phyloP scores from a whole-genome alignment of 2,888 invertebrate genomes.

The Mimumesa dahlbomi region DNA sequence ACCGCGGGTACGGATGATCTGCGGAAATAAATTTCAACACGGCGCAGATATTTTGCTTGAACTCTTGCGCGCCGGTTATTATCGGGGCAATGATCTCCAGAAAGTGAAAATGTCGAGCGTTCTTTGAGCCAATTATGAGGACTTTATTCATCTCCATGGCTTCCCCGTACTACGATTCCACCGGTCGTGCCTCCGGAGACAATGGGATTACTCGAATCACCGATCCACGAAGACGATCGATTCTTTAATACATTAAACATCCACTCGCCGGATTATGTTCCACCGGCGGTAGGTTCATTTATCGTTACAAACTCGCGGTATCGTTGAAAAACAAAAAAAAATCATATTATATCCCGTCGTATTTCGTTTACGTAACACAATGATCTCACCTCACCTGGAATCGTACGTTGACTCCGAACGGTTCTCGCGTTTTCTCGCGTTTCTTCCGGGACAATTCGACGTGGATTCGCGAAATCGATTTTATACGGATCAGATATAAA shows the following conservation, averaged over 20 bases:
- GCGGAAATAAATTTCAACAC: no score
- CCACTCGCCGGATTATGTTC: slow-evolving; percentile 11
- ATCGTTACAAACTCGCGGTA: not conserved
- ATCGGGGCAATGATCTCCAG: slow-evolving; percentile 49
- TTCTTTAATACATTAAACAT: slow-evolving; percentile 40
- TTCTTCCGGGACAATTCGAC: no score
- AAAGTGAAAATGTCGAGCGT: slow-evolving; percentile 50
- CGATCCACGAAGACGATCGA: slow-evolving; percentile 33
- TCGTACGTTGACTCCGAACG: no score
- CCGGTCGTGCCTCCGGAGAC: slow-evolving; percentile 14
- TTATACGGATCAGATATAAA: no score
- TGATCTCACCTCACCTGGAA: no score
- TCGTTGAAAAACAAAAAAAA: slow-evolving; percentile 4
- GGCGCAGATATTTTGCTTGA: not conserved
- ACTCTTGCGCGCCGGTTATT: slow-evolving; percentile 1
- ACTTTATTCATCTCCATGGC: slow-evolving; percentile 51
- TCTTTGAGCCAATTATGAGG: slow-evolving; percentile 51
- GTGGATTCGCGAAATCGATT: no score
- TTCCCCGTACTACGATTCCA: slow-evolving; percentile 32
- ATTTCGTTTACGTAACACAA: no score
- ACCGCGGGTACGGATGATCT: no score
- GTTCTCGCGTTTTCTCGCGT: no score
- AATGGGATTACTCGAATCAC: slow-evolving; percentile 48
- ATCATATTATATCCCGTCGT: no score
- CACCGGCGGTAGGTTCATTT: slow-evolving; percentile 18